Conservation (phyloP, 2,113 vertebrate species). For the Ptilorrhoa leucosticta region DNA sequence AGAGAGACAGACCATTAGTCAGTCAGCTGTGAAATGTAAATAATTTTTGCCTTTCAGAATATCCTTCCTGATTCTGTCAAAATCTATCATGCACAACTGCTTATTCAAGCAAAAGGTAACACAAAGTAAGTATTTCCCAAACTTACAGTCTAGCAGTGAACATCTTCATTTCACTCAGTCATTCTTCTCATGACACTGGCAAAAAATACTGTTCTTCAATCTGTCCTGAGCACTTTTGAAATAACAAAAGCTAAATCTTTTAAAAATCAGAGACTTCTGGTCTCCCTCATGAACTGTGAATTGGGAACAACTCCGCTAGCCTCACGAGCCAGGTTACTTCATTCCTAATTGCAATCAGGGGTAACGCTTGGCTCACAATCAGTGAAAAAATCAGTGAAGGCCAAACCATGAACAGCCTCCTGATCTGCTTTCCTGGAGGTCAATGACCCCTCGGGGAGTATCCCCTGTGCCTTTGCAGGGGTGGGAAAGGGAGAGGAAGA, state of each 20-base stretch:
- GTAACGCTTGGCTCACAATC: background rate
- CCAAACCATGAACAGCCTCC: background rate
- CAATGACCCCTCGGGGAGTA: background rate
- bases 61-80: conserved; percentile 44
- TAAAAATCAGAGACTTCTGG: background rate
- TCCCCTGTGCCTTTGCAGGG: background rate
- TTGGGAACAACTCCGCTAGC: background rate
- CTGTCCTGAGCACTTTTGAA: background rate
- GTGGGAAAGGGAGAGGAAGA: background rate
- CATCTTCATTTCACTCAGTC: background rate
- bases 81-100: conserved; percentile 17
- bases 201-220: background rate
- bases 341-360: background rate
- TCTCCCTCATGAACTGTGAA: background rate
- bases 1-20: background rate
- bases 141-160: background rate
- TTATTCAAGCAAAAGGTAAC: conserved; percentile 38
- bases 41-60: conserved; percentile 61
- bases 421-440: background rate
- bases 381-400: background rate
- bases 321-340: background rate
- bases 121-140: background rate
- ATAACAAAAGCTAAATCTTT: background rate
- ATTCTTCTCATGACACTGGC: background rate
- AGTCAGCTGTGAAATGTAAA: conserved; percentile 50